Percentiles rank a stretch among this genome's conserved stretches.
Evolutionary conservation across 2,888 invertebrate species (phyloP).

Genomic region (Drosophila trichaetosa): DNA sequence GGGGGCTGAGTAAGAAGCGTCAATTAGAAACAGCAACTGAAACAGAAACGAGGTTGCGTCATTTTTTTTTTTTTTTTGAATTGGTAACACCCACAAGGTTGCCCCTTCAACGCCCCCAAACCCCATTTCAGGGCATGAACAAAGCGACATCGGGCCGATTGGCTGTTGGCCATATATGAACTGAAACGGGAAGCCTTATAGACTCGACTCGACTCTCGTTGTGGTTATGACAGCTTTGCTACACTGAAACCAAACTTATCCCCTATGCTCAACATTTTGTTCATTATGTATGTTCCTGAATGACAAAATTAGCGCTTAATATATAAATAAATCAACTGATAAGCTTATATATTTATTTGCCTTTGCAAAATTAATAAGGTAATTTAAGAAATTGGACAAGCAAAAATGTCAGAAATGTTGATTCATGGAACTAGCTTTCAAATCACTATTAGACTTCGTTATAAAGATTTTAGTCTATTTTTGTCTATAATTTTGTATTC

Average conservation of each 20-base stretch:
- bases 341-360: neutral
- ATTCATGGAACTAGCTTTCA: too few relatives aligned
- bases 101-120: neutral
- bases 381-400: too few relatives aligned
- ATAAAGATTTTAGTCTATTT: neutral
- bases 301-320: too few relatives aligned
- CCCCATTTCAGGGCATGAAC: conserved; percentile 43
- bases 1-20: conserved; percentile 43
- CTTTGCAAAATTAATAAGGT: neutral
- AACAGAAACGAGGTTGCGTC: conserved; percentile 48
- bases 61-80: conserved; percentile 17
- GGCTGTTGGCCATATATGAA: conserved; percentile 57
- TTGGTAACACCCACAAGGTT: conserved; percentile 50
- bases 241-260: neutral
- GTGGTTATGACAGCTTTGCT: conserved; percentile 48
- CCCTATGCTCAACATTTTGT: too few relatives aligned
- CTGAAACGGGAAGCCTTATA: conserved; percentile 67
- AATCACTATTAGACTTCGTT: neutral
- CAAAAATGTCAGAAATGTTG: neutral
- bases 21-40: neutral
- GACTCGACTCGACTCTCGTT: conserved; percentile 36
- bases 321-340: too few relatives aligned
- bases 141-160: conserved; percentile 16
- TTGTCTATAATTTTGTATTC: neutral
- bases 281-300: too few relatives aligned